Evolutionary conservation across 2,888 invertebrate species (phyloP).

Genomic region (Dimorphilus gyrociliatus): DNA sequence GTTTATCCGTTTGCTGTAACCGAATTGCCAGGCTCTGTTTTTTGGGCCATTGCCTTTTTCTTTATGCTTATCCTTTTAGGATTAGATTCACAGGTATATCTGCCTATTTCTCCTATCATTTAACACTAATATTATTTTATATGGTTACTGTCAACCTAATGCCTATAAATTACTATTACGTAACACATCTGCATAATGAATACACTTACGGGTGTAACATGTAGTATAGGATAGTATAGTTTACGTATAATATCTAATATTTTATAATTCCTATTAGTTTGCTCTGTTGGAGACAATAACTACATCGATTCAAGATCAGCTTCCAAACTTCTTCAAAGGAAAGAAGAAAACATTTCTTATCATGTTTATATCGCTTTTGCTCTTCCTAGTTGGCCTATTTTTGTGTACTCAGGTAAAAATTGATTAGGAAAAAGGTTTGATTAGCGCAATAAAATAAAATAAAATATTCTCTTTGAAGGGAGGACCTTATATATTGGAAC

Average conservation of each 20-base stretch:
- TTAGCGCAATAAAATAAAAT: too few relatives aligned
- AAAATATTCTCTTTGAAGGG: too few relatives aligned
- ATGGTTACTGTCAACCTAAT: too few relatives aligned
- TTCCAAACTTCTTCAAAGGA: conserved; percentile 38
- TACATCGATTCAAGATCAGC: conserved; percentile 34
- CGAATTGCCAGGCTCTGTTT: conserved; percentile 13
- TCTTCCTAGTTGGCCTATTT: conserved; percentile 25
- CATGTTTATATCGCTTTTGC: conserved; percentile 12
- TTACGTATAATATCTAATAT: too few relatives aligned
- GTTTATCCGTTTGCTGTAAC: conserved; percentile 8
- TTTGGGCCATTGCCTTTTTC: conserved; percentile 19
- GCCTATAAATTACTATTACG: too few relatives aligned
- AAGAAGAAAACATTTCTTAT: conserved; percentile 25
- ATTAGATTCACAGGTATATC: conserved; percentile 15
- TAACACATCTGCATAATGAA: too few relatives aligned
- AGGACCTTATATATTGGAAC: conserved; percentile 28
- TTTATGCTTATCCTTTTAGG: conserved; percentile 18
- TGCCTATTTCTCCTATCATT: too few relatives aligned
- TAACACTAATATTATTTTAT: too few relatives aligned
- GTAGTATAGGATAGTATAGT: too few relatives aligned
- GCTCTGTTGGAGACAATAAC: conserved; percentile 36
- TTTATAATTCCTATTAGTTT: too few relatives aligned
- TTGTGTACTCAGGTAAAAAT: conserved; percentile 21
- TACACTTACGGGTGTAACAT: too few relatives aligned
- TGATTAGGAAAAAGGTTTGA: too few relatives aligned